Evolutionary conservation across 2,797 vertebrate species (phyloP), one percentile per base, ranked within the genome.

Genomic region (Macropus fuliginosus): DNA sequence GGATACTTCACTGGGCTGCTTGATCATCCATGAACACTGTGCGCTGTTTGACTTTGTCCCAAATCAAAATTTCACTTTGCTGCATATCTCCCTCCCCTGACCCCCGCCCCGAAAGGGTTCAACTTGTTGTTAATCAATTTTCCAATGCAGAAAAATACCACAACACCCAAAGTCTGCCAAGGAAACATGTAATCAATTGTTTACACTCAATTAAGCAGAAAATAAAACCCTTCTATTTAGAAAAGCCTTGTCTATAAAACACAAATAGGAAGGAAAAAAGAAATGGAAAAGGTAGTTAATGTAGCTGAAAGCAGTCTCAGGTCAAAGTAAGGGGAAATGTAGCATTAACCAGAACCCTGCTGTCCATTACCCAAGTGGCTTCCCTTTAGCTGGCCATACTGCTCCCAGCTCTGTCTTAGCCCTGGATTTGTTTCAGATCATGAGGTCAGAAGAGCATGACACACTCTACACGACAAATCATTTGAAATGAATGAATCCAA

Each of bases 201-300:
- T 98, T 98, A 98, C 93, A 98, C 98, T 98, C 98, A 98, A 98
- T 99, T 98, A 98, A 98, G 97, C 98, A 97, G 97, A 98, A 98
- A 98, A 98, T 97, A 98, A 98, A 97, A 98, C 74, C 94, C 91
- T 95, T 98, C 95, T 98, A 94, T 98, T 98, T 98, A 97, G 96
- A 96, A 97, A 97, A 97, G 96, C 95, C 96, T 95, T 96, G 97
- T 92, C 97, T 97, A 97, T 97, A 97, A 97, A 98, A 98, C 96
- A 98, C 40, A 94, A 97, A 96, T 93, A 95, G 93, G 96, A 98
- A 98, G 97, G 97, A 98, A 97, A 97, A 28, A n/a, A 54, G 95
- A 96, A 97, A 95, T 55, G 50, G 74, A 94, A 97, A 59, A 54
- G 92, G 92, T 95, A 93, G 92, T 96, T 96, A 97, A 96, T 54